A percentile compares a stretch with the other conserved stretches of the same genome.
These are phyloP conservation scores for Aurelia aurita DNA, from an alignment of 30 jellyfish, hydroid and myxozoan species.

Conservation along the genomic window DNA sequence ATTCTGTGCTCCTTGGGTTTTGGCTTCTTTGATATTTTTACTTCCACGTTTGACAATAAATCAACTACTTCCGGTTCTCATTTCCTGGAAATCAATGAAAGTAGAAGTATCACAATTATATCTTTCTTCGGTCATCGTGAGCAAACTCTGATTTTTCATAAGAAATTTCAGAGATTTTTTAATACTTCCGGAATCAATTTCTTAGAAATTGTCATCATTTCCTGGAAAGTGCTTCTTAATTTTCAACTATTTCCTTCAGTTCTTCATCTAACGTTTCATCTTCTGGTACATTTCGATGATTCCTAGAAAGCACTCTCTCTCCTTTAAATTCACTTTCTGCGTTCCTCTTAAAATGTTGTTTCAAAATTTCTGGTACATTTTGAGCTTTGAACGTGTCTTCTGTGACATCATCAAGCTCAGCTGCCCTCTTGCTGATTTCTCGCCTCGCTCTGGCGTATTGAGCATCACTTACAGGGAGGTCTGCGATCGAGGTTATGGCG, in stretches of 20 bases:
- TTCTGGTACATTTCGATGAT: conserved; percentile 89
- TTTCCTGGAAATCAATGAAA: no score
- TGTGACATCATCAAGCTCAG: conserved; percentile 78
- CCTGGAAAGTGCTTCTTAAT: conserved; percentile 10
- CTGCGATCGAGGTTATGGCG: conserved; percentile 80
- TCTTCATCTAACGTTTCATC: conserved; percentile 78
- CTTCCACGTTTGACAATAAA: no score
- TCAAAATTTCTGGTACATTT: conserved; percentile 73
- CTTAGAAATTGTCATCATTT: conserved; percentile 24
- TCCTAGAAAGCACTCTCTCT: conserved; percentile 80
- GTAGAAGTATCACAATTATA: no score
- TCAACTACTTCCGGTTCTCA: no score
- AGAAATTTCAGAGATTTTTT: neutral
- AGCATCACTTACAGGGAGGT: conserved; percentile 78
- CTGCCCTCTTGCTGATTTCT: conserved; percentile 83
- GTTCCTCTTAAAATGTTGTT: conserved; percentile 87
- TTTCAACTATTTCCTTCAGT: conserved; percentile 42
- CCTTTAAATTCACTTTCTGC: conserved; percentile 78
- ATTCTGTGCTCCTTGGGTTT: no score
- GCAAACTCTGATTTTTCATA: no score
- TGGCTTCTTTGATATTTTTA: no score
- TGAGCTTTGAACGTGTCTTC: conserved; percentile 76
- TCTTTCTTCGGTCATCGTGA: no score
- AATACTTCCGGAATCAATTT: conserved; percentile 32
- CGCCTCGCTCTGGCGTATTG: conserved; percentile 73